Conservation (phyloP, 2,797 vertebrate species). For the Lagocephalus sceleratus region DNA sequence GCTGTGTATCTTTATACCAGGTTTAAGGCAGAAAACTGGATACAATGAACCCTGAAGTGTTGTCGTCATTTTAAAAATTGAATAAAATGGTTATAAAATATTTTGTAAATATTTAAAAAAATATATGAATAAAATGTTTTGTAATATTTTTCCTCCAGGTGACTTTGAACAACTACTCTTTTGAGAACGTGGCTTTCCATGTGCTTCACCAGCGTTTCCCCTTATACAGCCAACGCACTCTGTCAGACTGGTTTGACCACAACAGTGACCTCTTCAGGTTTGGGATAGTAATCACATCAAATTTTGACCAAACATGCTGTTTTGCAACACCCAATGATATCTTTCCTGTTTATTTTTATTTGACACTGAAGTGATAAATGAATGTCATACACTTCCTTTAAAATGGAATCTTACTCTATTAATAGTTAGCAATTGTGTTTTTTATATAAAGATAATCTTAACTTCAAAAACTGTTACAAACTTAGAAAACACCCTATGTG, state of each 20-base stretch:
- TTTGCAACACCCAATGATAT: neutral
- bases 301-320: too few species aligned
- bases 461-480: neutral
- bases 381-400: too few species aligned
- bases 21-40: too few species aligned
- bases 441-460: neutral
- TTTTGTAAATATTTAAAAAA: too few species aligned
- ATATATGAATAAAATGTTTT: neutral
- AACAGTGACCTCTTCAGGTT: slow-evolving; percentile 89
- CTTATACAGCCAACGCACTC: slow-evolving; percentile 85
- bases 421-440: too few species aligned
- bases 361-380: neutral
- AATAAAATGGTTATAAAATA: neutral
- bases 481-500: neutral
- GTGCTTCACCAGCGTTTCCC: slow-evolving; percentile 89
- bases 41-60: too few species aligned
- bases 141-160: slow-evolving; percentile 70
- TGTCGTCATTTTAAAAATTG: neutral
- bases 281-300: neutral
- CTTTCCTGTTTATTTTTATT: neutral
- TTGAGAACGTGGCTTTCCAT: slow-evolving; percentile 97
- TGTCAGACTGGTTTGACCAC: slow-evolving; percentile 98
- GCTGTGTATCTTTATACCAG: too few species aligned
- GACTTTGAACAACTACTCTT: slow-evolving; percentile 89
- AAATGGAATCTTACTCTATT: too few species aligned